These are phyloP conservation scores for Seriola aureovittata DNA, from an alignment of 2,113 vertebrate species.

Conservation along the genomic window DNA sequence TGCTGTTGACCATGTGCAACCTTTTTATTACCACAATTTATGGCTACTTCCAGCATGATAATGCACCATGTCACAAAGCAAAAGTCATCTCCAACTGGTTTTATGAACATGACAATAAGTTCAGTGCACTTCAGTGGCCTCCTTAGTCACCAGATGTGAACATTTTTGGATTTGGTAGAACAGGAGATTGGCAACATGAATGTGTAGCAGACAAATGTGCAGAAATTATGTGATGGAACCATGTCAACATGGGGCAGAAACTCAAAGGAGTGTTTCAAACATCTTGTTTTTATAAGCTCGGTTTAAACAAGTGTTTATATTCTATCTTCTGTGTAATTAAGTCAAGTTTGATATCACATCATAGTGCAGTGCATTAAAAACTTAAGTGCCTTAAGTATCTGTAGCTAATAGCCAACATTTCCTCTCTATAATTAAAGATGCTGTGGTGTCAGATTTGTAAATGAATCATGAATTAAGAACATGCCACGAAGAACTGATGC, in stretches of 20 bases:
- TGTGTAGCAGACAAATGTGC: not conserved
- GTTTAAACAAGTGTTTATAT: not conserved
- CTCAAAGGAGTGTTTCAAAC: too few species aligned
- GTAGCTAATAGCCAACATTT: not conserved
- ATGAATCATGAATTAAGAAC: constrained; percentile 28
- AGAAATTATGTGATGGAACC: not conserved
- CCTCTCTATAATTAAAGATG: not conserved
- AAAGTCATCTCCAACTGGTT: not conserved
- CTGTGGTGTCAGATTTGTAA: not conserved
- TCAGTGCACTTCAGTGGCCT: too few species aligned
- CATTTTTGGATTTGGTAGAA: too few species aligned
- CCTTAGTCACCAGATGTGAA: too few species aligned
- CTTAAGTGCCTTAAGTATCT: not conserved
- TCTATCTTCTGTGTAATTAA: not conserved
- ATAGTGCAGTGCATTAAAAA: not conserved
- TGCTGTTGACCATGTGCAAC: not conserved
- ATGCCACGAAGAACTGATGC: constrained; percentile 63
- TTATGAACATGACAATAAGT: not conserved
- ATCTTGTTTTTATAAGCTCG: not conserved
- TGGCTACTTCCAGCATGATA: not conserved
- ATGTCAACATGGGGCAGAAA: too few species aligned
- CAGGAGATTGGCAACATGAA: too few species aligned
- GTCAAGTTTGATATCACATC: not conserved
- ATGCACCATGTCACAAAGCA: too few species aligned
- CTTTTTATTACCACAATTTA: too few species aligned